Percentiles rank a stretch among this genome's conserved stretches.
These are phyloP conservation scores for Rhabdomys dilectus DNA, from an alignment of 2,113 vertebrate species.

Conservation along the genomic window DNA sequence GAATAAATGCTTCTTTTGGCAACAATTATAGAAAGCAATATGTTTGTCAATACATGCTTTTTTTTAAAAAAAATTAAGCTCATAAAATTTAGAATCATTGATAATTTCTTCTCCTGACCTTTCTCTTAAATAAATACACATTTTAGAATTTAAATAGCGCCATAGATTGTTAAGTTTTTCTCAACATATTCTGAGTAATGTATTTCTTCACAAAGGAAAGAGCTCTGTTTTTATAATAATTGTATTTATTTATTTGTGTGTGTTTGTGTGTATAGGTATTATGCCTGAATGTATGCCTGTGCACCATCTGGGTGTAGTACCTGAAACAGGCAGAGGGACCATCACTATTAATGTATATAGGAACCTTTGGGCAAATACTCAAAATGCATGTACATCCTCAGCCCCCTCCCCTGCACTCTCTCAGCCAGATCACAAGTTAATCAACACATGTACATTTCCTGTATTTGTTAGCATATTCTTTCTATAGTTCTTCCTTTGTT, in stretches of 20 bases:
- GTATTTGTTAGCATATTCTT: background rate
- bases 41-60: background rate
- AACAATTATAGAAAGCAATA: background rate
- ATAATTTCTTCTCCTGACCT: background rate
- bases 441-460: fast-evolving
- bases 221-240: background rate
- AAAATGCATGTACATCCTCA: fast-evolving
- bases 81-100: background rate
- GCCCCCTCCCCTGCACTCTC: fast-evolving
- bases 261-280: background rate
- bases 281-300: background rate
- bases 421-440: background rate
- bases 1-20: background rate
- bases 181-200: background rate
- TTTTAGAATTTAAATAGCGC: conserved; percentile 26
- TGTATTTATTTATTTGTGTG: background rate
- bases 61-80: background rate
- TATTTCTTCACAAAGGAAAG: conserved; percentile 11
- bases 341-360: background rate
- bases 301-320: background rate
- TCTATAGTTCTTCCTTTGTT: background rate
- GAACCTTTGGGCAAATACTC: background rate
- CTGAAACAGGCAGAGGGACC: background rate
- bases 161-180: background rate
- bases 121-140: background rate